Conservation (phyloP, 2,888 invertebrate genomes). For the Diloba caeruleocephala region DNA sequence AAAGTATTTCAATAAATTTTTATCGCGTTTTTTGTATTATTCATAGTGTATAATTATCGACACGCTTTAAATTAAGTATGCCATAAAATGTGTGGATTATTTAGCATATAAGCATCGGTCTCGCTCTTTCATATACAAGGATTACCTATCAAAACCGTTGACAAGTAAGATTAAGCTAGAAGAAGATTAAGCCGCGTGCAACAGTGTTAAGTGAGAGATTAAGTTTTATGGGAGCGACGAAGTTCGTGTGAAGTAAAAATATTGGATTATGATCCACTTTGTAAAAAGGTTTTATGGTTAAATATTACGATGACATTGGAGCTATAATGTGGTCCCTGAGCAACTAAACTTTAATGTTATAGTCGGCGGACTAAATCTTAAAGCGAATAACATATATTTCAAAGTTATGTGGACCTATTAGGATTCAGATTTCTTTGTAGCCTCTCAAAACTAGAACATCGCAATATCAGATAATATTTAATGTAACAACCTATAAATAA, state of each 20-base stretch:
- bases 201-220: slow-evolving; percentile 51
- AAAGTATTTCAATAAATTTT: slow-evolving; percentile 24
- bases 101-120: slow-evolving; percentile 36
- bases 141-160: slow-evolving; percentile 40
- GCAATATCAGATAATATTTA: too few relatives aligned
- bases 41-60: slow-evolving; percentile 41
- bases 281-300: slow-evolving; percentile 31
- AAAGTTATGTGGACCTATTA: too few relatives aligned
- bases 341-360: too few relatives aligned
- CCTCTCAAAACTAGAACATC: too few relatives aligned
- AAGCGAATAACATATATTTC: too few relatives aligned
- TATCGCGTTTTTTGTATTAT: slow-evolving; percentile 43
- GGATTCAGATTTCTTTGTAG: too few relatives aligned
- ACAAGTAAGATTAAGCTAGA: slow-evolving; percentile 47
- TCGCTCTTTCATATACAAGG: slow-evolving; percentile 18
- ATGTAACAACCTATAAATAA: too few relatives aligned
- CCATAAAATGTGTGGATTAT: slow-evolving; percentile 40
- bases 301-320: slow-evolving; percentile 17
- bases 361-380: too few relatives aligned
- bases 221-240: slow-evolving; percentile 43
- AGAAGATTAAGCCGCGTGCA: slow-evolving; percentile 36
- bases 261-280: slow-evolving; percentile 46
- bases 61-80: slow-evolving; percentile 40
- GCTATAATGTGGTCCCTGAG: not conserved
- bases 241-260: slow-evolving; percentile 43